Evolutionary conservation across 2,888 invertebrate species (phyloP).

Genomic region (Brenthis hecate): DNA sequence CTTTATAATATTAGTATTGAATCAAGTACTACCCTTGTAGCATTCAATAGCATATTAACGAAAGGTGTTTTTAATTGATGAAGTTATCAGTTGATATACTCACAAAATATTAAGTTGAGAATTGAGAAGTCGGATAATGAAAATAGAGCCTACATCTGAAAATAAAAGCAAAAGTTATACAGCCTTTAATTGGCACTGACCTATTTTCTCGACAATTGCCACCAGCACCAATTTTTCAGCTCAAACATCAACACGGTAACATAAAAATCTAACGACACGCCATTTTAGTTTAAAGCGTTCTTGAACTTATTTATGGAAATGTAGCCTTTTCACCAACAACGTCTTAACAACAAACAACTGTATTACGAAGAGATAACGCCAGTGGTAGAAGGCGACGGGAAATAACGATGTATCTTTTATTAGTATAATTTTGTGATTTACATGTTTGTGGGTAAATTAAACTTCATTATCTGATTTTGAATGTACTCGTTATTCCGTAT

Average conservation of each 20-base stretch:
- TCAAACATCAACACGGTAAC: constrained; percentile 18
- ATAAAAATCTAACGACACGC: constrained; percentile 33
- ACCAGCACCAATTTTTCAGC: constrained; percentile 19
- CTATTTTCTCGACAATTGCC: constrained; percentile 7
- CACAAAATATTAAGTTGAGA: too few species aligned
- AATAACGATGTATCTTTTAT: neutral
- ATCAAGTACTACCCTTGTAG: too few species aligned
- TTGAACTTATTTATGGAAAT: constrained; percentile 43
- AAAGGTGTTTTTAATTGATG: too few species aligned
- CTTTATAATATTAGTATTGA: too few species aligned
- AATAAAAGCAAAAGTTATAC: neutral
- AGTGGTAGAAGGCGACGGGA: neutral
- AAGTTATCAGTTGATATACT: too few species aligned
- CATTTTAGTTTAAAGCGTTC: constrained; percentile 35
- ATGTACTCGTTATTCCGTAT: too few species aligned
- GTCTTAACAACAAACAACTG: neutral
- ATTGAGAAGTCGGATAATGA: neutral
- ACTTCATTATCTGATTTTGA: neutral
- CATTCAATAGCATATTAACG: too few species aligned
- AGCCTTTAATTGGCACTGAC: neutral
- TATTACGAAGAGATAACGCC: neutral
- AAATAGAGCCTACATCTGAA: neutral
- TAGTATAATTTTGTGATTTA: constrained; percentile 4
- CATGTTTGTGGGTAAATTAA: neutral
- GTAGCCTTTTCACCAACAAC: constrained; percentile 27